Base-by-base conservation (phyloP, 2,113 vertebrate species). In the Corythaeola cristata region DNA sequence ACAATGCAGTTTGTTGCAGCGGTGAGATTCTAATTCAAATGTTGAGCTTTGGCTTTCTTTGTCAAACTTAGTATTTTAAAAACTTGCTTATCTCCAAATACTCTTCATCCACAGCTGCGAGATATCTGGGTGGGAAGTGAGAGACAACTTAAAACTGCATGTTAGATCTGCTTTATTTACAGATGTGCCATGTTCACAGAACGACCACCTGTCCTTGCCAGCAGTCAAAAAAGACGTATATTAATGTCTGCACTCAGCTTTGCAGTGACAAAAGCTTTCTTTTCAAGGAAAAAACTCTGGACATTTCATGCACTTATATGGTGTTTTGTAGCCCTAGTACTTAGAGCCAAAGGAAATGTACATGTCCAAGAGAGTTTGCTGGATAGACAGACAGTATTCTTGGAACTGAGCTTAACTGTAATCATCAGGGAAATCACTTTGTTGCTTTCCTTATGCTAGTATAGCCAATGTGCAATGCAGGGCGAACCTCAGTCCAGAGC, bases 281-380 rank as follows among this genome's bases (percentile, higher is more conserved):
- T 92, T 79, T 75, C 17, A 82, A 72, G 82, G 81, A 47, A 73
- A 96, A 85, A 39, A 21, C n/a, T 30, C 58, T 58, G 66, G 88
- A 88, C 37, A 26, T 93, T 95, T 97, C 74, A 88, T 96, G 94
- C 58, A 93, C 96, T 97, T 95, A 94, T 96, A 96, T 93, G 89
- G 96, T 92, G 85, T 94, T 95, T 93, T 97, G 77, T 77, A 91
- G 74, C n/a, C 59, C n/a, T 59, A 30, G 50, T 85, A 60, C 37
- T 92, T 94, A 67, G 77, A 95, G 95, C 89, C 95, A 95, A 77
- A 97, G 90, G 95, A 97, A 97, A 96, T 58, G 83, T 91, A 64
- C 95, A 91, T 32, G 80, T 96, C 96, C 95, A 97, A 94, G 84
- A 85, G 68, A 88, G 85, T 73, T 82, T 91, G 91, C 82, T 95